phyloP scores from a whole-genome alignment of 1,140 invertebrate species.

The Phenacoccus solenopsis region DNA sequence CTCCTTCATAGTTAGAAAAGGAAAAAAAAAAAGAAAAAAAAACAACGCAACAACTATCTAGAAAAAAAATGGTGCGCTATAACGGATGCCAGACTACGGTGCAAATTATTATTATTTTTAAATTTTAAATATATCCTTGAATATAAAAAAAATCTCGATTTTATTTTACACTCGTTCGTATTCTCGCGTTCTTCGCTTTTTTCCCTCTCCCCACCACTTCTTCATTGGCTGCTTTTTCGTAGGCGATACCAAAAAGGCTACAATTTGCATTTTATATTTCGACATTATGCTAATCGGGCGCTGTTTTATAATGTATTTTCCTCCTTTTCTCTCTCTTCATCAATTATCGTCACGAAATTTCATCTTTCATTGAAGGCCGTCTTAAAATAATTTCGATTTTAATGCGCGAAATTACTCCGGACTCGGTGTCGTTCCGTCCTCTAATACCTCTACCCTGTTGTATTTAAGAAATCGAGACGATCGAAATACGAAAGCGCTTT shows the following conservation, averaged over 20 bases:
- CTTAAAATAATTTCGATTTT: not conserved
- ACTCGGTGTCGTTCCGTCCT: too few species aligned
- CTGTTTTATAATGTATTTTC: not conserved
- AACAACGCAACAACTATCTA: not conserved
- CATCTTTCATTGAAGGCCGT: not conserved
- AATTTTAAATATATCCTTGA: not conserved
- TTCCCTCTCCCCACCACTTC: not conserved
- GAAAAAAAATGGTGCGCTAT: not conserved
- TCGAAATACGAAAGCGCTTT: too few species aligned
- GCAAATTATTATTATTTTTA: not conserved
- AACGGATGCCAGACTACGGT: not conserved
- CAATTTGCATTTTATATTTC: slow-evolving; percentile 3
- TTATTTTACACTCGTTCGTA: not conserved
- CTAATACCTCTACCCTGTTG: too few species aligned
- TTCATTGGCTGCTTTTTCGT: not conserved
- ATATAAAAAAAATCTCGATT: not conserved
- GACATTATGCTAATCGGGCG: not conserved
- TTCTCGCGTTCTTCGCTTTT: too few species aligned
- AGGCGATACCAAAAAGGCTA: not conserved
- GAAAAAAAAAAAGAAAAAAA: too few species aligned
- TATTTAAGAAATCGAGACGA: too few species aligned
- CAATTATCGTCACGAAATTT: slow-evolving; percentile 2
- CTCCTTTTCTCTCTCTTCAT: too few species aligned
- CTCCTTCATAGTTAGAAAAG: too few species aligned
- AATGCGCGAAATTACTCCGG: too few species aligned